Evolutionary conservation across 2,113 vertebrate species (phyloP), one percentile per base, ranked within the genome.

Genomic region (Oriolus oriolus): DNA sequence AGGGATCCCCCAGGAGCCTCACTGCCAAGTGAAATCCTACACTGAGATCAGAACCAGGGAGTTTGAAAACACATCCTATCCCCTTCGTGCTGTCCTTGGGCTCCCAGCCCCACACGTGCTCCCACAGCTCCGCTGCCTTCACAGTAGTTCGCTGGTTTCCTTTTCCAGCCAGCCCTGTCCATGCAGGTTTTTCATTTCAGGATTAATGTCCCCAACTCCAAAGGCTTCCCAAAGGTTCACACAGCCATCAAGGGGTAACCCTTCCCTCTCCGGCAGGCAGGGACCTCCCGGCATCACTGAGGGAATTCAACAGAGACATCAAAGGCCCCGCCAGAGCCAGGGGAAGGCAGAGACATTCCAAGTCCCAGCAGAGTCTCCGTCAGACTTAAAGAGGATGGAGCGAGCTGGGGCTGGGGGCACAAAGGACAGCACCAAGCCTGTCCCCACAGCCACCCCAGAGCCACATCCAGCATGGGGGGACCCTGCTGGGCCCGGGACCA

Each of bases 231-330:
- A 91, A 88, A 92, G 79, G 60, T 66, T 95, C 74, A 22, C 54
- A 49, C 1, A 7, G 86, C 66, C 74, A 89, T 78, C 53, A 68
- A 60, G 74, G 69, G 28, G 35, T 91, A 89, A 92, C 91, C 56
- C 93, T 93, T 97, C 86, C 81, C 66, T 89, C 86, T 70, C 87
- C 1, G 0, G 79, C 60, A 70, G 75, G 69, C 88, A 80, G 81
- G 61, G 66, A 89, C 54, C 47, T 94, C 81, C 60, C 2, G 2
- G 41, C 42, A 52, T 35, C 79, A 84, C 70, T 47, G 87, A 90
- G 54, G 85, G 92, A 94, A 88, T 94, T 50, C 77, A 95, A 91
- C 63, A 97, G 65, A 94, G 90, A 71, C 76, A 96, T 95, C 87
- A 94, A 90, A 94, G 82, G 79, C 77, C 24, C 59, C 17, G 11